Evolutionary conservation across 1,140 invertebrate species (phyloP), one percentile per base, ranked within the genome.

Genomic region (Cepaea nemoralis): DNA sequence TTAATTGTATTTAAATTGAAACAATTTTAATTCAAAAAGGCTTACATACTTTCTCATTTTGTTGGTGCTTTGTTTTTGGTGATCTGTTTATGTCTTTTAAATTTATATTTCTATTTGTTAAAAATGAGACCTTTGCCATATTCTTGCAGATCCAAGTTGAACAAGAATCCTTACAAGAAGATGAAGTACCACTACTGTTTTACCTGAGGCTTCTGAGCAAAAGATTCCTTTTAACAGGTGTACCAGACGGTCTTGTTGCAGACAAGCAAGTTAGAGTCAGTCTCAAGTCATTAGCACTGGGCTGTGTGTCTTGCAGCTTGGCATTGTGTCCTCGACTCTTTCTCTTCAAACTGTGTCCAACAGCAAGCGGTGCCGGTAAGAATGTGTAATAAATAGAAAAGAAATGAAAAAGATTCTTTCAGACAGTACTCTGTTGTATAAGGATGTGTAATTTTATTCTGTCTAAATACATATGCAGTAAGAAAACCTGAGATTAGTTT

Each of bases 271-370:
- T 96, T 16, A 92, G 96, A 45, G 95, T 97, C 24, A 97, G 96
- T 82, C 94, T 97, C 0, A 97, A 97, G 92, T 94, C 95, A 0
- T 93, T 96, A 45, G 95, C 96, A 0, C 87, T 97, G 5, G 94
- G 93, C 45, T 96, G 95, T 89, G 86, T 97, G 1, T 93, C 94
- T 1, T 93, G 94, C 67, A 93, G 95, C 42, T 89, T 96, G 39
- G 92, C 92, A 40, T 86, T 97, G 42, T 94, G 94, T 86, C 96
- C 96, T 0, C 92, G 94, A 19, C 67, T 94, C n/a, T 93, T 96
- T 59, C 93, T 94, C 0, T 84, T 94, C 55, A 93, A 93, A 83
- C 88, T 96, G 42, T 90, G 88, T 40, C 87, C 87, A 5, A 45
- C 35, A 39, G 81, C 76, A 27, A 27, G 35, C 63, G 50, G 42